Evolutionary conservation across 2,888 invertebrate species (phyloP).

Genomic region (Chydorus sphaericus): DNA sequence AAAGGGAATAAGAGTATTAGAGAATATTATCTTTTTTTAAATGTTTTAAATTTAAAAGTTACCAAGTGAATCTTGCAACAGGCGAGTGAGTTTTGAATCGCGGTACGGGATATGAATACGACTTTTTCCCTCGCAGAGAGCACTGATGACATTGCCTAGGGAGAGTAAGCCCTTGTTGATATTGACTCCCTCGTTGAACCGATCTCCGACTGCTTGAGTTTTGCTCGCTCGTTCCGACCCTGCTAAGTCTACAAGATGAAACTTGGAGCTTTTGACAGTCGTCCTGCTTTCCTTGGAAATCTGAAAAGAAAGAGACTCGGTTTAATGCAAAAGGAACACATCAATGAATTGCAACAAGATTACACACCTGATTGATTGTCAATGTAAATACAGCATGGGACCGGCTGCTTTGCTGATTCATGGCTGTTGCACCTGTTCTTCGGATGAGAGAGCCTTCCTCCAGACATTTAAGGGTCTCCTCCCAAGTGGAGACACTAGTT

Average conservation of each 20-base stretch:
- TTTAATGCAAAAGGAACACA: no score
- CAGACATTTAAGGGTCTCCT: constrained; percentile 48
- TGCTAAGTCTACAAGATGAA: constrained; percentile 81
- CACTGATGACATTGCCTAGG: constrained; percentile 86
- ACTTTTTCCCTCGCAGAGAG: constrained; percentile 48
- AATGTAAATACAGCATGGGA: constrained; percentile 83
- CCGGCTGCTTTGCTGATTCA: constrained; percentile 77
- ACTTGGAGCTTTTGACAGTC: constrained; percentile 44
- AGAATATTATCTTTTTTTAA: neutral
- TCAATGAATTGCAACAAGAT: no score
- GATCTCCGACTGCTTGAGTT: constrained; percentile 72
- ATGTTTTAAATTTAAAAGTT: neutral
- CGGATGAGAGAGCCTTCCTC: constrained; percentile 54
- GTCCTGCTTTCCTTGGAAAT: neutral
- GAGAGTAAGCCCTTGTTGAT: constrained; percentile 84
- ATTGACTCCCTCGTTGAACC: constrained; percentile 77
- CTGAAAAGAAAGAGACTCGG: neutral
- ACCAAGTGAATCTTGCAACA: constrained; percentile 53
- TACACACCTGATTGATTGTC: constrained; percentile 36
- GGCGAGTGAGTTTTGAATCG: constrained; percentile 78
- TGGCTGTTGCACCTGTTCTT: constrained; percentile 76
- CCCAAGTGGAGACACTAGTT: constrained; percentile 34
- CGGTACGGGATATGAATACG: constrained; percentile 71
- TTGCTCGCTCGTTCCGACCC: constrained; percentile 83
- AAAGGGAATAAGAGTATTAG: no score